These are phyloP conservation scores for Pristiophorus japonicus DNA, from an alignment of 2,113 vertebrate species.

Conservation along the genomic window DNA sequence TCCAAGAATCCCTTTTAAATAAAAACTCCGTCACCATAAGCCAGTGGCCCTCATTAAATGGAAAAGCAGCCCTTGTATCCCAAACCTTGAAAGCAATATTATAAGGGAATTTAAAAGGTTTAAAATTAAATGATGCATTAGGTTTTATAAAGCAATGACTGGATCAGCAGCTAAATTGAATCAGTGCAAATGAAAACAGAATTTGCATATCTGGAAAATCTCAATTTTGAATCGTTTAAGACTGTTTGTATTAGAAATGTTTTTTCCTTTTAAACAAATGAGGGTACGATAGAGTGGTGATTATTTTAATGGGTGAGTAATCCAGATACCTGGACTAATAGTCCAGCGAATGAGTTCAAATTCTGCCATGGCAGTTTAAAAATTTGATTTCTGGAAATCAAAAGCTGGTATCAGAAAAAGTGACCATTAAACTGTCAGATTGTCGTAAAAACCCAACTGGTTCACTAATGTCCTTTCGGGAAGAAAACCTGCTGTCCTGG, in stretches of 20 bases:
- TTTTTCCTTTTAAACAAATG: background rate
- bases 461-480: background rate
- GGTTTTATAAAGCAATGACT: background rate
- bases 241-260: background rate
- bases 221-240: background rate
- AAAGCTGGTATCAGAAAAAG: background rate
- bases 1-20: background rate
- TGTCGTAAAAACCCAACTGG: background rate
- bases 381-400: background rate
- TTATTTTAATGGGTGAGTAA: background rate
- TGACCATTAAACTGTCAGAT: background rate
- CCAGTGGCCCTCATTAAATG: background rate
- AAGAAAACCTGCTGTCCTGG: background rate
- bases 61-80: background rate
- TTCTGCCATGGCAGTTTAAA: background rate
- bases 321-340: background rate
- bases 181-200: background rate
- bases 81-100: background rate
- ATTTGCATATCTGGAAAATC: background rate
- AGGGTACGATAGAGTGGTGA: background rate
- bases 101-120: background rate
- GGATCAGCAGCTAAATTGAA: too few relatives aligned
- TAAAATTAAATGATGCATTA: background rate
- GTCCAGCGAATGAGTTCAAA: background rate
- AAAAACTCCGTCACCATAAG: background rate